A percentile compares a stretch with the other conserved stretches of the same genome.
These are phyloP conservation scores for Sebastes fasciatus DNA, from an alignment of 2,113 vertebrate genomes.

Conservation along the genomic window DNA sequence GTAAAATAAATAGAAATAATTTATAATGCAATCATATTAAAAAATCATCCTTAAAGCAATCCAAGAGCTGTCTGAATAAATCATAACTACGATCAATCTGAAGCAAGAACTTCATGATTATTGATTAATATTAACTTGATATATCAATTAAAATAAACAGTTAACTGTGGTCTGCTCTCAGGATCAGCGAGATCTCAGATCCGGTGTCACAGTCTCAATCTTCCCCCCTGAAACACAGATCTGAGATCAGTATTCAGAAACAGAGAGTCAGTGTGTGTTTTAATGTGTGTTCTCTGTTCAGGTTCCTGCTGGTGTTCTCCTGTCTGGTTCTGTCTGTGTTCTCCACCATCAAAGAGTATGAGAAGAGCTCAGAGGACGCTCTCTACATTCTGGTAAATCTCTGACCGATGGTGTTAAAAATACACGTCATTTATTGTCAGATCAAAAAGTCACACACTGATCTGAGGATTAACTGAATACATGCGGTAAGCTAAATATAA, in stretches of 20 bases:
- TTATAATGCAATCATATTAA: no score
- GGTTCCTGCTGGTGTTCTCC: conserved; percentile 97
- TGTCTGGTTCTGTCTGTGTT: conserved; percentile 97
- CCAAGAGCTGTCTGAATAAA: no score
- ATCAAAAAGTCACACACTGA: background rate
- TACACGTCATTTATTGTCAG: background rate
- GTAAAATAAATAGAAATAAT: no score
- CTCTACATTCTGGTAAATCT: conserved; percentile 92
- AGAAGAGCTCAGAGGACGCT: conserved; percentile 97
- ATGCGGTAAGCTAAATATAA: background rate
- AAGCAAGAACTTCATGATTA: no score
- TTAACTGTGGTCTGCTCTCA: background rate
- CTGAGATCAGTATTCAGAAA: background rate
- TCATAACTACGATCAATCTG: no score
- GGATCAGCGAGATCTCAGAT: background rate
- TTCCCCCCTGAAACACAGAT: background rate
- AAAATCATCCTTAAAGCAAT: no score
- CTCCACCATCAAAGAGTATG: conserved; percentile 97
- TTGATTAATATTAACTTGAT: no score
- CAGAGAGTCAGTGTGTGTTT: background rate
- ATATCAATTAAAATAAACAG: background rate
- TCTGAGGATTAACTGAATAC: background rate
- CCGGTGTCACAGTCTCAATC: background rate
- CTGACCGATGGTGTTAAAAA: background rate
- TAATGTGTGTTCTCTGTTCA: conserved; percentile 63